phyloP scores from a whole-genome alignment of 1,140 invertebrate genomes.

The Colletes gigas region DNA sequence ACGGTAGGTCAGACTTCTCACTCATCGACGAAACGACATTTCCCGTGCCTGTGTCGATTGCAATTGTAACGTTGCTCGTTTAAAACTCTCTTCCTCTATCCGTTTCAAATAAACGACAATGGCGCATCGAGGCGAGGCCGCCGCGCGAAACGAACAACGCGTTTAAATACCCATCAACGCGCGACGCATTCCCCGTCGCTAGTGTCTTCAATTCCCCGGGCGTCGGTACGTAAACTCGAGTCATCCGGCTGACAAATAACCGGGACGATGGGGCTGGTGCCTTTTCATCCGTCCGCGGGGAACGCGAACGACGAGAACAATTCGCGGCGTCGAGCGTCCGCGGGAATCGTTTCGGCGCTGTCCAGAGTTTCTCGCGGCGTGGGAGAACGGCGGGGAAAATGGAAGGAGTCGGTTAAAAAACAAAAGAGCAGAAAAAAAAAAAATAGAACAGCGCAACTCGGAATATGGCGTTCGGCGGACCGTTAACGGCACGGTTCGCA shows the following conservation, averaged over 20 bases:
- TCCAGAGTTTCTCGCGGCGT: too few relatives aligned
- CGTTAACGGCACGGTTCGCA: slow-evolving; percentile 18
- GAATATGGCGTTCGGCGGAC: slow-evolving; percentile 50
- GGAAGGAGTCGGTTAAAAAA: background rate
- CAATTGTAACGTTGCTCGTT: too few relatives aligned
- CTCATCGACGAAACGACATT: too few relatives aligned
- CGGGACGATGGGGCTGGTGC: too few relatives aligned
- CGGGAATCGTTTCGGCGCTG: too few relatives aligned
- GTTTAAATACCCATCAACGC: background rate
- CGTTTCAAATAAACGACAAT: too few relatives aligned
- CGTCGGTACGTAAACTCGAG: background rate
- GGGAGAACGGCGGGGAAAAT: background rate
- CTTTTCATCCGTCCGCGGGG: background rate
- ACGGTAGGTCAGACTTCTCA: too few relatives aligned
- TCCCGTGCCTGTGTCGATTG: too few relatives aligned
- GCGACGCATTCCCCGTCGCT: background rate
- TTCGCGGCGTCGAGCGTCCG: background rate
- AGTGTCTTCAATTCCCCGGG: background rate
- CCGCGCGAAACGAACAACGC: background rate
- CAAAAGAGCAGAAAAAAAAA: background rate
- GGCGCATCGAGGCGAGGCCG: too few relatives aligned
- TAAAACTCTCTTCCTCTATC: too few relatives aligned
- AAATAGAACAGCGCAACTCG: background rate
- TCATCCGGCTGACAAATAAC: background rate
- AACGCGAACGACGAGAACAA: background rate